phyloP scores from a whole-genome alignment of 2,113 vertebrate genomes.

The Otocyon megalotis region DNA sequence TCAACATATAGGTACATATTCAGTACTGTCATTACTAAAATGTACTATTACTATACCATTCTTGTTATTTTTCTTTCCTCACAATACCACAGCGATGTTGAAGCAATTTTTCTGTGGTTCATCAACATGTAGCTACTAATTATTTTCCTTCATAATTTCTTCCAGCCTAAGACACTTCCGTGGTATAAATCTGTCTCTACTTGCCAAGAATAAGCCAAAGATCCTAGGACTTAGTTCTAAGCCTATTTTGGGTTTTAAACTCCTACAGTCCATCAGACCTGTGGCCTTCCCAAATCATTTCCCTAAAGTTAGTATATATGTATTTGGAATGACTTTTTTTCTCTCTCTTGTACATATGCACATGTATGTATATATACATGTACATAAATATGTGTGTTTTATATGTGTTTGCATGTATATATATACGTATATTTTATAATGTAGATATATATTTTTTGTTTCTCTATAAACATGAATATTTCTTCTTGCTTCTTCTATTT shows the following conservation, averaged over 20 bases:
- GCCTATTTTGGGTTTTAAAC: neutral
- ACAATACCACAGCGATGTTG: neutral
- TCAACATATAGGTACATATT: neutral
- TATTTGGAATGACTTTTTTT: neutral
- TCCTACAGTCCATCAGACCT: neutral
- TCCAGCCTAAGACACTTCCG: neutral
- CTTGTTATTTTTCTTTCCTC: neutral
- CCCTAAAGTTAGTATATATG: neutral
- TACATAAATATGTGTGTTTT: neutral
- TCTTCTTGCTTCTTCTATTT: neutral
- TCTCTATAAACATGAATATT: neutral
- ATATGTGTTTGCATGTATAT: neutral
- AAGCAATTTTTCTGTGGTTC: neutral
- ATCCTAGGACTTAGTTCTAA: neutral
- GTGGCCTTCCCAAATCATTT: neutral
- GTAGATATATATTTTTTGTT: neutral
- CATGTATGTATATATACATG: neutral
- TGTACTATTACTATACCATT: neutral
- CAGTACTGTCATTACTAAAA: neutral
- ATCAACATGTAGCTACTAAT: neutral
- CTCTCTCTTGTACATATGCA: neutral
- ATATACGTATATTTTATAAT: neutral
- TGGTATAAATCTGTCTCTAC: neutral
- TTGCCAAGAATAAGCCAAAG: neutral
- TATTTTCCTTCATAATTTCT: slow-evolving; percentile 8